Conservation (phyloP, 2,113 vertebrate species). For the Anas platyrhynchos region DNA sequence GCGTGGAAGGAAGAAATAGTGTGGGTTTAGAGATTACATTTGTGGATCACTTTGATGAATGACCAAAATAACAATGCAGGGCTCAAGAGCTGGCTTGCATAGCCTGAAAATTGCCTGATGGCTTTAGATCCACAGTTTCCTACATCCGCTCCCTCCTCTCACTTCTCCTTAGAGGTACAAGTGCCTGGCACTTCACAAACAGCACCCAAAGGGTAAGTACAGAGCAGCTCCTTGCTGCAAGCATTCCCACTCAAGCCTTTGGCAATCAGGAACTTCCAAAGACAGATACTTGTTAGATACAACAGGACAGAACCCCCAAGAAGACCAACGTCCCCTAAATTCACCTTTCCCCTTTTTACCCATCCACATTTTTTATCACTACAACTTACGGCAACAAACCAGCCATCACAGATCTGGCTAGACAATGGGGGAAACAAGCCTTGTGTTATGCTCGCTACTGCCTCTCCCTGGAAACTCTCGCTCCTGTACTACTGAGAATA, state of each 20-base stretch:
- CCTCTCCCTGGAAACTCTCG: not conserved
- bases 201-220: not conserved
- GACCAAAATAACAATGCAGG: not conserved
- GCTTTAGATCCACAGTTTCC: not conserved
- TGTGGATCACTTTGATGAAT: not conserved
- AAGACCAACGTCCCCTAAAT: not conserved
- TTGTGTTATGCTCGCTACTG: not conserved
- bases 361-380: not conserved
- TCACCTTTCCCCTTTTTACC: not conserved
- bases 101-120: not conserved
- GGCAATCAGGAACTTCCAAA: not conserved
- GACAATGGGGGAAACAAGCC: not conserved
- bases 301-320: not conserved
- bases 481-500: not conserved
- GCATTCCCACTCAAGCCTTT: not conserved
- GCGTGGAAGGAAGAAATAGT: not conserved
- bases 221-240: not conserved
- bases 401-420: not conserved
- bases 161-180: not conserved
- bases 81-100: not conserved
- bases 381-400: accelerated
- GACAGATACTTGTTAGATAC: not conserved
- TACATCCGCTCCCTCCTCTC: not conserved
- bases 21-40: not conserved
- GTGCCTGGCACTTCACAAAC: not conserved